Percentiles rank a stretch among this genome's conserved stretches.
phyloP scores from a whole-genome alignment of 1,140 invertebrate species.

The Drosophila bocki region DNA sequence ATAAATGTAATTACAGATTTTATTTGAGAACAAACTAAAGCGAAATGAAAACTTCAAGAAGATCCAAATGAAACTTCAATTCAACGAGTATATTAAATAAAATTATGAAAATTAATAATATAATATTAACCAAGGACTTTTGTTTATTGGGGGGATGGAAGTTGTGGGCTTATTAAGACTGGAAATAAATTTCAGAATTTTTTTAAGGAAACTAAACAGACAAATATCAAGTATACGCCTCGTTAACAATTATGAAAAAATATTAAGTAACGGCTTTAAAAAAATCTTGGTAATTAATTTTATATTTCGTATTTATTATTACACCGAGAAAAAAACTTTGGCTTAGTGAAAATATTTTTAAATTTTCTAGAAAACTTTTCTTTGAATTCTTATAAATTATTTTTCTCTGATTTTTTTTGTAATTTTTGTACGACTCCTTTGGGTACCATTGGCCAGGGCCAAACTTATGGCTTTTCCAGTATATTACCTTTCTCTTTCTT shows the following conservation, averaged over 20 bases:
- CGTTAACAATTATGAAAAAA: neutral
- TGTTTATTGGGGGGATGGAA: neutral
- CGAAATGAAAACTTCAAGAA: slow-evolving; percentile 17
- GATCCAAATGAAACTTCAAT: slow-evolving; percentile 62
- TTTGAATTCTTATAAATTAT: neutral
- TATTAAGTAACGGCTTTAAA: too few species aligned
- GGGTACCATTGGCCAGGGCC: slow-evolving; percentile 55
- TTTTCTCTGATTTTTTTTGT: neutral
- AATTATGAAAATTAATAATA: slow-evolving; percentile 69
- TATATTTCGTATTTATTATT: neutral
- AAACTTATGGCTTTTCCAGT: slow-evolving; percentile 38
- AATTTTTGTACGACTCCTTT: slow-evolving; percentile 60
- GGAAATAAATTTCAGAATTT: neutral
- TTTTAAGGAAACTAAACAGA: neutral
- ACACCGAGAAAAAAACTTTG: too few species aligned
- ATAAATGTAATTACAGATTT: slow-evolving; percentile 63
- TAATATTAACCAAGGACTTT: neutral
- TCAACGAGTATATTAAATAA: slow-evolving; percentile 79
- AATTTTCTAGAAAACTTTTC: too few species aligned
- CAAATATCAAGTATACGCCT: neutral
- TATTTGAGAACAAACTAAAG: slow-evolving; percentile 47
- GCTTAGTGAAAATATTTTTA: too few species aligned
- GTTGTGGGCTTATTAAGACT: too few species aligned
- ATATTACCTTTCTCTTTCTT: neutral
- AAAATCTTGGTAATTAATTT: too few species aligned